Evolutionary conservation across 2,797 vertebrate genomes (phyloP), one percentile per base, ranked within the genome.

Genomic region (Furcifer pardalis): DNA sequence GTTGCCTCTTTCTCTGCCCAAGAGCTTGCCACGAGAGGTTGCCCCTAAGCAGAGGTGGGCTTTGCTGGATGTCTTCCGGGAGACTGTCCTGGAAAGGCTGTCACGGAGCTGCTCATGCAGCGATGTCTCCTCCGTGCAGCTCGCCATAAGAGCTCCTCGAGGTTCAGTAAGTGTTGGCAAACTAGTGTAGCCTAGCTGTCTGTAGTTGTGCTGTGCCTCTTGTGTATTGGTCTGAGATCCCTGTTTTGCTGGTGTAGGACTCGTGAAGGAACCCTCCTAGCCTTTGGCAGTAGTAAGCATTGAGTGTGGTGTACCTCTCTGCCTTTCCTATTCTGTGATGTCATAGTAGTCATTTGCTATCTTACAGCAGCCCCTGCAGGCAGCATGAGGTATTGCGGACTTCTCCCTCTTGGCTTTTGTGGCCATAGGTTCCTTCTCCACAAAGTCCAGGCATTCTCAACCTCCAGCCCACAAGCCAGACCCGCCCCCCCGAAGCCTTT

Each of bases 41-140:
- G 88, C 91, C n/a, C 71, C 94, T 90, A 96, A 95, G 88, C 96
- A 95, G 7, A 94, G 95, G 84, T 97, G 96, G 97, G 96, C 97
- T 30, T 94, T 97, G 92, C 92, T 97, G 95, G 97, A 97, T 88
- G 95, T 97, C 94, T 97, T 98, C 95, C 95, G 95, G 90, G 97
- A 97, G 91, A 95, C 96, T 5, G 92, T 97, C 92, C 88, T 90
- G 80, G 94, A 96, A 92, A 95, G 94, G 95, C 94, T 97, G 84
- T 96, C 95, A 93, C 96, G 96, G 83, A 97, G 96, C 94, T 97
- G 97, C 92, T 97, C 96, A 80, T 97, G 96, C 88, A 93, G 95
- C 40, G 94, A 97, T 17, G 94, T 94, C 90, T 95, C 97, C 71
- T 96, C 97, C 7, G 90, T 93, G 44, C 92, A 95, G 88, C 92